These are phyloP conservation scores for Stictonetta naevosa DNA, from an alignment of 2,113 vertebrate genomes.

Conservation along the genomic window DNA sequence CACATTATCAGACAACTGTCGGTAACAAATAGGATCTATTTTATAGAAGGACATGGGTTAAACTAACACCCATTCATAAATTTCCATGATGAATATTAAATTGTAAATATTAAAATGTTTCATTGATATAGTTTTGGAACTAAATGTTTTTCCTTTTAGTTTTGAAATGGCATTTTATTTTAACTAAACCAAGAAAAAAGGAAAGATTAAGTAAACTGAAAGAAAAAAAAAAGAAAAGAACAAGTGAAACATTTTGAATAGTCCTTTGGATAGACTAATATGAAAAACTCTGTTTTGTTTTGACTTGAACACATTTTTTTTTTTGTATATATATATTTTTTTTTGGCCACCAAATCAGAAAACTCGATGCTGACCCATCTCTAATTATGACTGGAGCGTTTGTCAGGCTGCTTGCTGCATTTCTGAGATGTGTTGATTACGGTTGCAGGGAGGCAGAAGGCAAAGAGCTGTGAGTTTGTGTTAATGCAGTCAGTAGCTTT, in stretches of 20 bases:
- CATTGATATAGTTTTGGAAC: background rate
- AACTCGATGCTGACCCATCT: background rate
- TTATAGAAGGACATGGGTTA: background rate
- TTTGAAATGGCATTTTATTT: slow-evolving; percentile 16
- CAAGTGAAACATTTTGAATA: background rate
- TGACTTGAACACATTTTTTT: background rate
- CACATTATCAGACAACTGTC: background rate
- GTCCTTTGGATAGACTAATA: background rate
- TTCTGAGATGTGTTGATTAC: background rate
- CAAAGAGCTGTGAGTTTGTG: slow-evolving; percentile 27
- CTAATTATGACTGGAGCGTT: background rate
- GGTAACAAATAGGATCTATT: background rate
- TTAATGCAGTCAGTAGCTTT: slow-evolving; percentile 13
- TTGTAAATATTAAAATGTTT: background rate
- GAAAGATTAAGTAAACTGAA: background rate
- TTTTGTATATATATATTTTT: no score
- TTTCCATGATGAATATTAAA: slow-evolving; percentile 1
- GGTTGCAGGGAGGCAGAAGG: background rate
- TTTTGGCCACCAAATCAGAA: background rate
- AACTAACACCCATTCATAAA: background rate
- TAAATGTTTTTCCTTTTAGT: background rate
- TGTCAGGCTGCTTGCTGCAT: background rate
- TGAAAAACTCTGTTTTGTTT: background rate
- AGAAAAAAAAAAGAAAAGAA: background rate
- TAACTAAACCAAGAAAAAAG: background rate